Conservation (phyloP, 2,888 invertebrate genomes). For the Drosophila meridiana region DNA sequence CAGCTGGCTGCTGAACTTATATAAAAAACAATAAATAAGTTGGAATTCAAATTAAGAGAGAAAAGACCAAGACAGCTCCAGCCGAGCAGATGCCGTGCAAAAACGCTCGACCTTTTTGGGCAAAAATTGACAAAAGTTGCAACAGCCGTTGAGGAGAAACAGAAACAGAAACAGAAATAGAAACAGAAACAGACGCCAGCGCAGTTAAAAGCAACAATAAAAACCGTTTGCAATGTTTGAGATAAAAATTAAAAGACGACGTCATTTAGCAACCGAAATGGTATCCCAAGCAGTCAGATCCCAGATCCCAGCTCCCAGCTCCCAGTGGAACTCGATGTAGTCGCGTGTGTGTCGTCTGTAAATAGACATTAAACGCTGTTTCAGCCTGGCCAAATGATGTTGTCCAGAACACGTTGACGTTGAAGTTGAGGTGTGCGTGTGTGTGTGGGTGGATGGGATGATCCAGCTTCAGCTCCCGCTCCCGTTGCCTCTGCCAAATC, state of each 20-base stretch:
- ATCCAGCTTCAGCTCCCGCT: not conserved
- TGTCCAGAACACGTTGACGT: conserved; percentile 49
- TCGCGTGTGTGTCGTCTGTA: conserved; percentile 71
- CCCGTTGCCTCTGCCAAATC: not conserved
- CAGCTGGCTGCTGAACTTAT: conserved; percentile 35
- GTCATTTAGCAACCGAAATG: conserved; percentile 75
- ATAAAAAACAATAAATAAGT: conserved; percentile 58
- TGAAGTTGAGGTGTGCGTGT: conserved; percentile 37
- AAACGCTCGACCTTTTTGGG: conserved; percentile 63
- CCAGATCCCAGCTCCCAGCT: conserved; percentile 13
- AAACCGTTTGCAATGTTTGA: conserved; percentile 81
- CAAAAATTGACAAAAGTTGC: conserved; percentile 77
- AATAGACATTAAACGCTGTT: conserved; percentile 75
- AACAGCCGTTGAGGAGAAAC: conserved; percentile 61
- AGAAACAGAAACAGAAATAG: conserved; percentile 58
- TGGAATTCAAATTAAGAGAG: conserved; percentile 73
- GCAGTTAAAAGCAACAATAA: conserved; percentile 78
- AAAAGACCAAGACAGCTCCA: not conserved
- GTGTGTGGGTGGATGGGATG: not conserved
- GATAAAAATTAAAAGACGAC: conserved; percentile 84
- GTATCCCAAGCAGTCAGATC: conserved; percentile 20
- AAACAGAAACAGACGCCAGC: conserved; percentile 74
- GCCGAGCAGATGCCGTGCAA: conserved; percentile 66
- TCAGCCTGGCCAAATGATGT: conserved; percentile 25
- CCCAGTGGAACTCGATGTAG: conserved; percentile 42